Evolutionary conservation across 2,113 vertebrate species (phyloP), one percentile per base, ranked within the genome.

Genomic region (Glaucomys volans): DNA sequence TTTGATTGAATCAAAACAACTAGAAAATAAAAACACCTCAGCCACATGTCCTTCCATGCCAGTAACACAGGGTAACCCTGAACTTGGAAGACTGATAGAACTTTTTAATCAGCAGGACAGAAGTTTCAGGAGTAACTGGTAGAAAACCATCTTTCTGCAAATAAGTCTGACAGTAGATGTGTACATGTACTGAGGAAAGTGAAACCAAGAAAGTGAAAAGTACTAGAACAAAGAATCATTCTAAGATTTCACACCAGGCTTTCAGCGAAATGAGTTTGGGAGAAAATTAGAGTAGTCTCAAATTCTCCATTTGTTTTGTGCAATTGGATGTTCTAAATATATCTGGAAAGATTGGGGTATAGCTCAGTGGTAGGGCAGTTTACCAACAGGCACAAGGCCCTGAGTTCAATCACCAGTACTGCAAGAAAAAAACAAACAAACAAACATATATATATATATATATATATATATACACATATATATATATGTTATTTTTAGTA

Each of bases 1-100:
- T 92, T 85, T 74, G 91, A 95, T 71, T 59, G 59, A 90, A 91
- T 94, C 90, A 74, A 88, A 87, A 89, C 72, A 93, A 72, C 30
- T 87, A 81, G 80, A 87, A 96, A 90, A 85, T 76, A 62, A 95
- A 91, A 95, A 80, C 52, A 71, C 26, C 17, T 87, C 84, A 47
- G 42, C 81, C 69, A 87, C 18, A 32, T 74, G 35, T 35, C 28
- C 64, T 95, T 92, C 76, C n/a, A 86, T 95, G 90, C n/a, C 71
- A 90, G 69, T 67, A 93, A 69, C 74, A 59, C 24, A 90, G 42
- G 54, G 35, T 28, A 40, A 32, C 84, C 71, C 76, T 87, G 76
- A 67, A 57, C 44, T 71, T 83, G 32, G 57, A 64, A 91, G 66
- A 50, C 8, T 14, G 3, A 18, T 52, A 64, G 67, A 79, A 74